phyloP scores from a whole-genome alignment of 2,888 invertebrate genomes.

The Leuctra nigra region DNA sequence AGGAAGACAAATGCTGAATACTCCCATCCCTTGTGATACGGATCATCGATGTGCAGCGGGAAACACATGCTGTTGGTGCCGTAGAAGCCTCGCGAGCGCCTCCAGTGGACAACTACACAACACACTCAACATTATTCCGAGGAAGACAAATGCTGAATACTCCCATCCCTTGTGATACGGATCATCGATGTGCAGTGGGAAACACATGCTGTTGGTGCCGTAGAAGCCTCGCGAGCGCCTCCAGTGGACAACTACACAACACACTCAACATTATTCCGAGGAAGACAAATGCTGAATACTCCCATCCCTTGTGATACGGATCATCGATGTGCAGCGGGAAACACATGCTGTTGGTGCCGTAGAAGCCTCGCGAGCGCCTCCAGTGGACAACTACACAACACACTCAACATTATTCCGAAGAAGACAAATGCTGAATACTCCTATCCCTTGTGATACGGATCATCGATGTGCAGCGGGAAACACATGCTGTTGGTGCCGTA shows the following conservation, averaged over 20 bases:
- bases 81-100: slow-evolving; percentile 53
- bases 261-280: too few species aligned
- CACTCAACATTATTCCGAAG: too few species aligned
- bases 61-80: slow-evolving; percentile 63
- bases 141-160: slow-evolving; percentile 64
- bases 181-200: too few species aligned
- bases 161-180: slow-evolving; percentile 66
- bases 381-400: slow-evolving; percentile 53
- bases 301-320: slow-evolving; percentile 67
- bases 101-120: slow-evolving; percentile 54
- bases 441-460: slow-evolving; percentile 68
- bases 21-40: slow-evolving; percentile 66
- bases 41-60: too few species aligned
- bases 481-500: slow-evolving; percentile 63
- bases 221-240: slow-evolving; percentile 54
- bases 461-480: too few species aligned
- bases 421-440: slow-evolving; percentile 64
- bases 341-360: slow-evolving; percentile 61
- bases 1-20: slow-evolving; percentile 56
- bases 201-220: slow-evolving; percentile 60
- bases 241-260: slow-evolving; percentile 54
- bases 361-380: slow-evolving; percentile 53
- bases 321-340: too few species aligned
- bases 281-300: slow-evolving; percentile 65
- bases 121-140: too few species aligned